Base-by-base conservation (phyloP, 2,888 invertebrate species). In the Cheilosia scutellata region DNA sequence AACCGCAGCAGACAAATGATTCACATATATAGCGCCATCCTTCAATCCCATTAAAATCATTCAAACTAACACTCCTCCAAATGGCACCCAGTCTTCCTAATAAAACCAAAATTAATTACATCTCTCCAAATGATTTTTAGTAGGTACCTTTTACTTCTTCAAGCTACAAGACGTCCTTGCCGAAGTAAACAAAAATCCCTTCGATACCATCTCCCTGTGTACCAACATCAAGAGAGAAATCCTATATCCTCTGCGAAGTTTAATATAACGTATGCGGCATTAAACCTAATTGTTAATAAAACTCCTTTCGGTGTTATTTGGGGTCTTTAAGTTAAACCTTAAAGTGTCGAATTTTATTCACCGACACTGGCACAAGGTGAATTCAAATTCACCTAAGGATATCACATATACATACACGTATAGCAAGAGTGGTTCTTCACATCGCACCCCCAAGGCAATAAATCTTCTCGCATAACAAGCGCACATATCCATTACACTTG, bases 391-490 rank as follows among this genome's bases (percentile, higher is more conserved):
- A 20, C 20, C 20, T 20, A 20, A 20, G 20, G 20, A 20, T 2
- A 20, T 20, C 20, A 53, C 33, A 53, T 33, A 27, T 33, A 44
- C n/a, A 20, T 42, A n/a, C 7, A 11, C 31, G 9, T 53, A 33
- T 2, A 11, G 11, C 20, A 20, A 20, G 20, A 20, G 20, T 20
- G 20, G 20, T 20, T 20, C 20, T 20, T 1, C 20, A 20, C 20
- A 20, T 20, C 20, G 2, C 20, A 2, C 40, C 42, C 11, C 25
- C 29, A 55, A 60, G 68, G 60, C 31, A 42, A 66, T 66, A 66
- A 76, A 60, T 76, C 66, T 42, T 13, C n/a, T 49, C 58, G n/a
- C n/a, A 4, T 40, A 63, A 16, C 47, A 37, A 33, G 13, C 33
- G 20, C 29, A 31, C 42, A 55, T 68, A 68, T 55, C 53, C 40